Base-by-base conservation (phyloP, 2,797 vertebrate genomes). In the Hydrocynus forskahlii region DNA sequence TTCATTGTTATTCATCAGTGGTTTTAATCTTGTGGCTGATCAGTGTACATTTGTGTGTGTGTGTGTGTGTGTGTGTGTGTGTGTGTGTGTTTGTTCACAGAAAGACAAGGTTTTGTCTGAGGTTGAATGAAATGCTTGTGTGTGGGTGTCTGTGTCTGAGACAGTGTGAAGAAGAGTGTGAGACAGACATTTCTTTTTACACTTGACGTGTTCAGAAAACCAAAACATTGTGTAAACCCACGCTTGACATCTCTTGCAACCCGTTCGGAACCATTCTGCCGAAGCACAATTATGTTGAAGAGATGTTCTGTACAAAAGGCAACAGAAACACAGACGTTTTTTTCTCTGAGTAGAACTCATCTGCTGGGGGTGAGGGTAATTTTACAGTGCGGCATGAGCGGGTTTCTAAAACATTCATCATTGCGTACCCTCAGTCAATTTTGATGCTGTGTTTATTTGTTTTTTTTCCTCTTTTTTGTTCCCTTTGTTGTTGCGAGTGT, bases 401-500 rank as follows among this genome's bases (percentile, higher is more conserved):
- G 83, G 45, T 79, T 84, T 94, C 91, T 93, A 90, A 93, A 94
- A 91, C 90, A 75, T 79, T 85, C 79, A 83, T 85, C 67, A 80
- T 77, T 77, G 69, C 76, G 74, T 76, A 83, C 75, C 89, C 91
- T 89, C 85, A 88, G 92, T 81, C 88, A 92, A 90, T 92, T 92
- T 88, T 77, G 85, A 89, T 88, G 90, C 89, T 89, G 83, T 87
- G 89, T 83, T 88, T 87, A 89, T 83, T 88, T 87, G 87, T 90
- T 91, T 91, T 91, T 89, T 57, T n/a, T 17, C 16, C 16, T 55
- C 14, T 13, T 52, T 55, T 19, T 92, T 85, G 89, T 91, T 94
- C 92, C 93, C 90, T 94, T 93, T 94, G 92, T 94, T 92, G 89
- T 83, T 86, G 72, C 83, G 88, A 92, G 92, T 84, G 92, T 94